A percentile compares a stretch with the other conserved stretches of the same genome.
These are phyloP conservation scores for Ambastaia sidthimunki DNA, from an alignment of 2,797 vertebrate genomes.

Conservation along the genomic window DNA sequence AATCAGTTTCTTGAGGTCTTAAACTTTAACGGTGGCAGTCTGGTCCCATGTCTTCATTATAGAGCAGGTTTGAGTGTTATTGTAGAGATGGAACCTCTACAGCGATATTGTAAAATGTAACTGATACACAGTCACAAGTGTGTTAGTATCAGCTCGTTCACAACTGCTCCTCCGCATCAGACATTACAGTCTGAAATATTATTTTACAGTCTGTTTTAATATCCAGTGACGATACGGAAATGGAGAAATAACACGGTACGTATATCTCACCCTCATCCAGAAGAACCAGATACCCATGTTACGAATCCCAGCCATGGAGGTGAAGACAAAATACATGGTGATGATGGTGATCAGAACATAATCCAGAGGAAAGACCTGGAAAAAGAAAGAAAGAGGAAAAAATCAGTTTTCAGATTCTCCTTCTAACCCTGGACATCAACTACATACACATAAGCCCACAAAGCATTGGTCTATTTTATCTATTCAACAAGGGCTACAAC, in stretches of 20 bases:
- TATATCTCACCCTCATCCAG: slow-evolving; percentile 90
- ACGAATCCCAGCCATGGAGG: slow-evolving; percentile 98
- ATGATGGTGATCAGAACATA: slow-evolving; percentile 96
- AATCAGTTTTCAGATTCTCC: slow-evolving; percentile 37
- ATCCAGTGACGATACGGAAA: too few relatives aligned
- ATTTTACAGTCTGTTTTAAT: not conserved
- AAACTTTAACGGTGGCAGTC: too few relatives aligned
- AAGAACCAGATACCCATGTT: slow-evolving; percentile 99
- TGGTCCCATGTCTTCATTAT: too few relatives aligned
- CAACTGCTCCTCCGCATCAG: too few relatives aligned
- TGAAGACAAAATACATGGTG: slow-evolving; percentile 97
- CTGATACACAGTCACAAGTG: not conserved
- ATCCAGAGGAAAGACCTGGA: slow-evolving; percentile 96
- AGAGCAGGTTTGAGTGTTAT: too few relatives aligned
- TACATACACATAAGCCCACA: not conserved
- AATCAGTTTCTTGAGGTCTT: too few relatives aligned
- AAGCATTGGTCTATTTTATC: not conserved
- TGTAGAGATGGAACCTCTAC: not conserved
- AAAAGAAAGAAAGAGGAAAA: slow-evolving; percentile 43
- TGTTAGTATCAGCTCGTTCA: too few relatives aligned
- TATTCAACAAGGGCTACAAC: slow-evolving; percentile 2
- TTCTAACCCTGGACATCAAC: not conserved
- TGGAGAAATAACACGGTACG: not conserved
- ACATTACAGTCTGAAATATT: not conserved
- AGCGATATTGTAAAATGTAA: not conserved